A percentile compares a stretch with the other conserved stretches of the same genome.
phyloP scores from a whole-genome alignment of 1,140 invertebrate genomes.

The Acromyrmex heyeri region DNA sequence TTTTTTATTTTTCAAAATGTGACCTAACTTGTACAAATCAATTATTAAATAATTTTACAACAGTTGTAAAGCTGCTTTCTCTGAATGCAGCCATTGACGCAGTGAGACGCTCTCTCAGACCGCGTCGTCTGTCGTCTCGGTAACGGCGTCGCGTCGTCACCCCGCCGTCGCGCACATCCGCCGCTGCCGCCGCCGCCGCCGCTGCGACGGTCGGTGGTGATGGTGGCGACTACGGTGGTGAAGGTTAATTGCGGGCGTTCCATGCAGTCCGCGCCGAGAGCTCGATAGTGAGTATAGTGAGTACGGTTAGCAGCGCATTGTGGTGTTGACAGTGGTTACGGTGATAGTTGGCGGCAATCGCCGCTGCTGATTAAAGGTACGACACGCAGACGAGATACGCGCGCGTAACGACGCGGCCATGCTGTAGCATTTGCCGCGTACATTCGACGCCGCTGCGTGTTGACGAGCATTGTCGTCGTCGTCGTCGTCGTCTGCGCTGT shows the following conservation, averaged over 20 bases:
- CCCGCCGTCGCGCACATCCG: neutral
- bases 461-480: neutral
- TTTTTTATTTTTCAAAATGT: too few species aligned
- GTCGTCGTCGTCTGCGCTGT: neutral
- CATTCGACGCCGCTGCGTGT: neutral
- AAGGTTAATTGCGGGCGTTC: conserved; percentile 32
- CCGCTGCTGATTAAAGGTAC: neutral
- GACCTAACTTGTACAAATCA: too few species aligned
- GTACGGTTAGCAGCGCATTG: neutral
- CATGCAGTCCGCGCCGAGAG: neutral
- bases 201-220: conserved; percentile 13
- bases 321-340: too few species aligned
- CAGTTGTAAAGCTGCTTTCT: too few species aligned
- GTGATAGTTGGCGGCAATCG: neutral
- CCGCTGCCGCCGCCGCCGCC: neutral
- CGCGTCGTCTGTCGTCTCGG: neutral
- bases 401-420: conserved; percentile 3
- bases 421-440: neutral
- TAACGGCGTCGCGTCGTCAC: neutral
- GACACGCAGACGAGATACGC: too few species aligned
- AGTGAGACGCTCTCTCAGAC: neutral
- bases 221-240: conserved; percentile 47
- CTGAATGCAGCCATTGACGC: neutral
- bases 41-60: too few species aligned
- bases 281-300: neutral